Percentiles rank a stretch among this genome's conserved stretches.
These are phyloP conservation scores for Entosphenus tridentatus DNA, from an alignment of 2,113 vertebrate genomes.

Conservation along the genomic window DNA sequence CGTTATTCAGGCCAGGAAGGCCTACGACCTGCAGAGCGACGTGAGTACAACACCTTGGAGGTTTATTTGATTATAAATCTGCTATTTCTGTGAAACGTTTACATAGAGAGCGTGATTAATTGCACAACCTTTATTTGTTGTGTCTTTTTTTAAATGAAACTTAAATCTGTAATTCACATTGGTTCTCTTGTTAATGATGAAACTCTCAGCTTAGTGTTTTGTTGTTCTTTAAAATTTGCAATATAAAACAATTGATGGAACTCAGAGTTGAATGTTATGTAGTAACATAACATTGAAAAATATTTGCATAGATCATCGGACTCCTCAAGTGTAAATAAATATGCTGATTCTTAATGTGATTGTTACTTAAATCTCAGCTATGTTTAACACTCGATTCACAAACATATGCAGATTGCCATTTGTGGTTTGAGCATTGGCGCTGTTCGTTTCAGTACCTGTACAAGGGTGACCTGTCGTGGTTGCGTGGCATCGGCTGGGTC, in stretches of 20 bases:
- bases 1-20: constrained; percentile 46
- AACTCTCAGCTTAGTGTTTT: background rate
- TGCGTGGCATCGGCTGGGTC: constrained; percentile 53
- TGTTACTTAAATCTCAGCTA: background rate
- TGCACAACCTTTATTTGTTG: background rate
- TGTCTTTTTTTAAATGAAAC: background rate
- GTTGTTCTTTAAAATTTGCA: constrained; percentile 9
- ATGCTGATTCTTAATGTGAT: background rate
- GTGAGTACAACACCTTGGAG: constrained; percentile 19
- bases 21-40: constrained; percentile 48
- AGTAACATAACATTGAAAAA: constrained; percentile 11
- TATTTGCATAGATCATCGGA: no score
- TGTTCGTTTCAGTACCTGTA: constrained; percentile 46
- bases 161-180: background rate
- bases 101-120: background rate
- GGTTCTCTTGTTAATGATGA: background rate
- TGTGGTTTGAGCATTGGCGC: background rate
- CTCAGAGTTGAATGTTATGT: constrained; percentile 53
- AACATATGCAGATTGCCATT: background rate
- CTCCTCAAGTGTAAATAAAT: background rate
- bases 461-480: constrained; percentile 47
- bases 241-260: constrained; percentile 45
- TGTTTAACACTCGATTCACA: background rate
- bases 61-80: background rate
- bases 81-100: background rate